Conservation (phyloP, 2,113 vertebrate species). For the Pelecanus crispus region DNA sequence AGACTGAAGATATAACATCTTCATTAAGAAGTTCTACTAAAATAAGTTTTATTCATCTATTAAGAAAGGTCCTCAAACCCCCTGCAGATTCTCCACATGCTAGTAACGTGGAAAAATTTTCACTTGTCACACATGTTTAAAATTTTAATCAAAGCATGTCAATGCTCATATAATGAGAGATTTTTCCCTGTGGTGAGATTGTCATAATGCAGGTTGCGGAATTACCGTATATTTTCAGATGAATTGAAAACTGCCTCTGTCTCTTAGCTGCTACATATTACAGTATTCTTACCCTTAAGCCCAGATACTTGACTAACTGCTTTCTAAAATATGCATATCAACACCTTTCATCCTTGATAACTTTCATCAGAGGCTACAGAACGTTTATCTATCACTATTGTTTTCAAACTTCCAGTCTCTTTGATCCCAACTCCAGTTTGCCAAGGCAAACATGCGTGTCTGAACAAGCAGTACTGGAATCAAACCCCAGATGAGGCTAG, state of each 20-base stretch:
- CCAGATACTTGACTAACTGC: background rate
- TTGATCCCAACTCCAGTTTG: background rate
- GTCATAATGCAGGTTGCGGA: background rate
- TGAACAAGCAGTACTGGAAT: background rate
- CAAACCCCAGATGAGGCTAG: background rate
- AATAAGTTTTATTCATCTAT: background rate
- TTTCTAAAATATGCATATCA: background rate
- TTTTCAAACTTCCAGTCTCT: background rate
- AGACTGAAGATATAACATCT: background rate
- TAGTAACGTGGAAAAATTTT: background rate
- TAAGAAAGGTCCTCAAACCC: background rate
- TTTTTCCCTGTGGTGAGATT: background rate
- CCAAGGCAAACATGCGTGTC: background rate
- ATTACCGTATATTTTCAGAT: background rate
- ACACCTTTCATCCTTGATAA: background rate
- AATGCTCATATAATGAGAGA: background rate
- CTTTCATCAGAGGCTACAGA: background rate
- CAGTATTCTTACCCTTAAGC: background rate
- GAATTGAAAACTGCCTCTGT: background rate
- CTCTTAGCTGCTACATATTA: background rate
- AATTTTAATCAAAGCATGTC: conserved; percentile 56
- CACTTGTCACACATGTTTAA: conserved; percentile 31
- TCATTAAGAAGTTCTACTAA: conserved; percentile 5
- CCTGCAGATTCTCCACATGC: conserved; percentile 17
- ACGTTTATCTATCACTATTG: background rate